A percentile compares a stretch with the other conserved stretches of the same genome.
Evolutionary conservation across 2,113 vertebrate species (phyloP).

Genomic region (Dicentrarchus labrax): DNA sequence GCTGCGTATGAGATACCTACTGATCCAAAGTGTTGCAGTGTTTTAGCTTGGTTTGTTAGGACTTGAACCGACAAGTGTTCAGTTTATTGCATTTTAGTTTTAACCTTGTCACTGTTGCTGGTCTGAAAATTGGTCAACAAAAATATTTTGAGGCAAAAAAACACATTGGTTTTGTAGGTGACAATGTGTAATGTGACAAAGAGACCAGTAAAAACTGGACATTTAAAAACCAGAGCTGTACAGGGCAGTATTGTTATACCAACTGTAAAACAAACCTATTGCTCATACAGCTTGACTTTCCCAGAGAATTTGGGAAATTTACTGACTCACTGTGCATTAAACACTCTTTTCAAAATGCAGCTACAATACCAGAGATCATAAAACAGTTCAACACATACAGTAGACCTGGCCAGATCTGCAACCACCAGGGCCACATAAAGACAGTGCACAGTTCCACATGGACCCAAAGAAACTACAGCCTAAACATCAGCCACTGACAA

Average conservation of each 20-base stretch:
- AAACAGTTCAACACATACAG: background rate
- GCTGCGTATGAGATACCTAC: background rate
- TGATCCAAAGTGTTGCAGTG: background rate
- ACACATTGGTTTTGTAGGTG: background rate
- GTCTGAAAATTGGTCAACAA: background rate
- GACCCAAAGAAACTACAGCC: background rate
- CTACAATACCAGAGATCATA: background rate
- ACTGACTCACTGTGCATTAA: background rate
- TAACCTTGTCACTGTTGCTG: background rate
- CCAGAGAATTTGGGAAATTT: background rate
- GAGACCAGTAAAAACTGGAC: background rate
- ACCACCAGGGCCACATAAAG: slow-evolving; percentile 25
- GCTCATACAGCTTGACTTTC: background rate
- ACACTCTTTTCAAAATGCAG: background rate
- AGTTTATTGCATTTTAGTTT: slow-evolving; percentile 2
- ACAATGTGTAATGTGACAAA: no score
- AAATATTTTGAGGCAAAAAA: background rate
- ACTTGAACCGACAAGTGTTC: background rate
- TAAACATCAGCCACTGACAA: background rate
- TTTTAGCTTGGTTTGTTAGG: background rate
- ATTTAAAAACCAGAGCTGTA: no score
- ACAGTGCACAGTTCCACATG: background rate
- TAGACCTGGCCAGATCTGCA: background rate
- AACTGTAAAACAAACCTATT: slow-evolving; percentile 1
- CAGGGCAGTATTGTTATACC: background rate